A percentile compares a stretch with the other conserved stretches of the same genome.
phyloP scores from a whole-genome alignment of 2,888 invertebrate species.

The Perizoma affinitatum region DNA sequence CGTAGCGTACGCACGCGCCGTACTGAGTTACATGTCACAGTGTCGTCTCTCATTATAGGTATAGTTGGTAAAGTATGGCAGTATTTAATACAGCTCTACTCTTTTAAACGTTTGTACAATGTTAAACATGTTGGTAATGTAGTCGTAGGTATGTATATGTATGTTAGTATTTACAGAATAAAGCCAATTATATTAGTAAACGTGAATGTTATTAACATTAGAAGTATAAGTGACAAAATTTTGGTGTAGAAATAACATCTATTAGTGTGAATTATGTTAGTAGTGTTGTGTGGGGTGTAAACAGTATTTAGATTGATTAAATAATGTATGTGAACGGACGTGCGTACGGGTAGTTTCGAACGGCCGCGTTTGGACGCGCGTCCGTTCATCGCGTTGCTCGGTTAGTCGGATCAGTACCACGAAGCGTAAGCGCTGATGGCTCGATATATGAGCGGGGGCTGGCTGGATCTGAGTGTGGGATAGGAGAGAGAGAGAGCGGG shows the following conservation, averaged over 20 bases:
- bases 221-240: slow-evolving; percentile 62
- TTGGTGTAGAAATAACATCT: slow-evolving; percentile 84
- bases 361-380: slow-evolving; percentile 59
- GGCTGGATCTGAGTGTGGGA: slow-evolving; percentile 33
- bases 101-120: slow-evolving; percentile 62
- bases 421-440: slow-evolving; percentile 76
- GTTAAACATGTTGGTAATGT: slow-evolving; percentile 44
- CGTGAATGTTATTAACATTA: slow-evolving; percentile 49
- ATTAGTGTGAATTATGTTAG: slow-evolving; percentile 78
- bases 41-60: slow-evolving; percentile 17
- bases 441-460: slow-evolving; percentile 39
- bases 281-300: slow-evolving; percentile 81
- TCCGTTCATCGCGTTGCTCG: slow-evolving; percentile 76
- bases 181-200: slow-evolving; percentile 63
- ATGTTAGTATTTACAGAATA: slow-evolving; percentile 66
- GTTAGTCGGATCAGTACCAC: slow-evolving; percentile 76
- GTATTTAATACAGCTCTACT: slow-evolving; percentile 67
- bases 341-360: slow-evolving; percentile 55
- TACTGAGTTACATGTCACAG: slow-evolving; percentile 36
- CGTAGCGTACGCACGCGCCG: slow-evolving; percentile 6
- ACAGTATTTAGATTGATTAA: slow-evolving; percentile 52
- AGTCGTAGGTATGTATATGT: slow-evolving; percentile 49
- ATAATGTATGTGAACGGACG: slow-evolving; percentile 74
- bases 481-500: slow-evolving; percentile 39
- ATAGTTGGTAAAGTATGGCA: slow-evolving; percentile 48